Evolutionary conservation across 37 sponge, comb jelly and placozoan genomes (phyloP).

Genomic region (Chondrosia reniformis): DNA sequence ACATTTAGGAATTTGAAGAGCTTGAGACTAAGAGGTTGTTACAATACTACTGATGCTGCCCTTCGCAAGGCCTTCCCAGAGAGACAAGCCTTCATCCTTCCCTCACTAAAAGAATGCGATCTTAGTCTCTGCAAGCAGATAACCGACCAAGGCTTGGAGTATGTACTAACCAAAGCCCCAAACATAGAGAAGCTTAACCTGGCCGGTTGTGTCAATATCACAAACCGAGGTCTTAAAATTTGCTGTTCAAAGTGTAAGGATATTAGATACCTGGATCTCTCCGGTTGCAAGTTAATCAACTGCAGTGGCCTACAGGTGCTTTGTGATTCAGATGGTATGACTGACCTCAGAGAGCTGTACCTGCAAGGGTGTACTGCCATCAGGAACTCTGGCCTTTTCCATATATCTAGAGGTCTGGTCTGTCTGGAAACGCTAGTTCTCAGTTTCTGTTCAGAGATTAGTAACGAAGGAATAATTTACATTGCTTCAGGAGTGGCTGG

Average conservation of each 20-base stretch:
- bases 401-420: background rate
- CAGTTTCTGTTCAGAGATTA: background rate
- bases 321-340: background rate
- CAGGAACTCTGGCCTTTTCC: background rate
- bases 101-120: constrained; percentile 8
- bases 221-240: background rate
- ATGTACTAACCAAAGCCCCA: constrained; percentile 2
- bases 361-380: constrained; percentile 9
- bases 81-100: background rate
- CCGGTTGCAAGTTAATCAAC: constrained; percentile 21
- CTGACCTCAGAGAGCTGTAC: constrained; percentile 7
- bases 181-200: constrained; percentile 9
- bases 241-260: constrained; percentile 1
- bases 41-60: constrained; percentile 16
- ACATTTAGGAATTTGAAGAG: constrained; percentile 2
- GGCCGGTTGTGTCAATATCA: constrained; percentile 15
- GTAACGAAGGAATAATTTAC: constrained; percentile 9
- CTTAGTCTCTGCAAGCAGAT: constrained; percentile 15
- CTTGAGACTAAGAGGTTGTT: constrained; percentile 4
- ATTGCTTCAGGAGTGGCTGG: background rate
- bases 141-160: constrained; percentile 4
- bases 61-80: constrained; percentile 22
- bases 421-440: background rate
- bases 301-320: background rate
- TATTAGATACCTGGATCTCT: background rate